Conservation (phyloP, 2,797 vertebrate genomes). For the Falco berigora region DNA sequence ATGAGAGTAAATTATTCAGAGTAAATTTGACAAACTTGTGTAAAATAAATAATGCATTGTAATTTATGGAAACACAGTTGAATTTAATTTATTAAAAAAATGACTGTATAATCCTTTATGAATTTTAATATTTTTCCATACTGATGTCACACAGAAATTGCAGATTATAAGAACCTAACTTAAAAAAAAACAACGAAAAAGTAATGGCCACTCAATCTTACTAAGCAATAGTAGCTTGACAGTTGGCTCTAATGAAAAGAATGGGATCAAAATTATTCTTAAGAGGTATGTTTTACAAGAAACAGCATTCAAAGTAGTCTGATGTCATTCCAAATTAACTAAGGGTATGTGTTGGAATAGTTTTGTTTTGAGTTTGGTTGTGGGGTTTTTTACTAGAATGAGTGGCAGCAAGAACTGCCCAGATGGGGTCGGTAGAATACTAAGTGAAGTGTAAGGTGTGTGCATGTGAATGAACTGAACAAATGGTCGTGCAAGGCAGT, state of each 20-base stretch:
- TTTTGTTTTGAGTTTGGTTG: not conserved
- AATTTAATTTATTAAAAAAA: not conserved
- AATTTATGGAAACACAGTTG: not conserved
- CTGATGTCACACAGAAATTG: not conserved
- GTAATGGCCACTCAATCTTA: not conserved
- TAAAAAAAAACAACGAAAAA: not conserved
- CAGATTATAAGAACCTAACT: not conserved
- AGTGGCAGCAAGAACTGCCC: not conserved
- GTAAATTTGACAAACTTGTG: conserved; percentile 4
- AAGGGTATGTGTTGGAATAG: not conserved
- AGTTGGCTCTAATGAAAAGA: not conserved
- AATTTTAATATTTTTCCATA: not conserved
- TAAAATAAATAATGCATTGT: conserved; percentile 6
- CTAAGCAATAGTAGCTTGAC: not conserved
- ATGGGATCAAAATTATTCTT: not conserved
- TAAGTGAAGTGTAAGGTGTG: not conserved
- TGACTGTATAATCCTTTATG: not conserved
- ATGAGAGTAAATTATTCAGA: conserved; percentile 17
- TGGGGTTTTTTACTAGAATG: not conserved
- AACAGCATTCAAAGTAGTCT: not conserved
- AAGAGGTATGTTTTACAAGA: not conserved
- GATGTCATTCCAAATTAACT: not conserved
- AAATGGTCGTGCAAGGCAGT: not conserved
- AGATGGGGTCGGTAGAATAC: not conserved
- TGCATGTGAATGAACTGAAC: not conserved